phyloP scores from a whole-genome alignment of 2,888 invertebrate genomes.

The Cosmopolites sordidus region DNA sequence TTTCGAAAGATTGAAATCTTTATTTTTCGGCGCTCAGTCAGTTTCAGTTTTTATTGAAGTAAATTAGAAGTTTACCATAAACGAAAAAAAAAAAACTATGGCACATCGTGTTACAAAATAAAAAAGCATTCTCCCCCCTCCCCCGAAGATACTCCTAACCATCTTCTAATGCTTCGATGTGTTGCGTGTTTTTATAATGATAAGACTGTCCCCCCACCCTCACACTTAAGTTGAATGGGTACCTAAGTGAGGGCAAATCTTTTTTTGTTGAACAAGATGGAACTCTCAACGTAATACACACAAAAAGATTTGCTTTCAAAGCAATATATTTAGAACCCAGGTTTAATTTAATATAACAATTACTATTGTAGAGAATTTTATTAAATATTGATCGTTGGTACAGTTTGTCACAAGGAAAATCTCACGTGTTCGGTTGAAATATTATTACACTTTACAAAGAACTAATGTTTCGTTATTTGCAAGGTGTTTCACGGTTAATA shows the following conservation, averaged over 20 bases:
- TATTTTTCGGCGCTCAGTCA: not conserved
- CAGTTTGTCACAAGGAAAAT: constrained; percentile 8
- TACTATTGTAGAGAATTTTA: constrained; percentile 19
- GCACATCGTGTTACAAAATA: constrained; percentile 9
- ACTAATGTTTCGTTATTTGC: too few species aligned
- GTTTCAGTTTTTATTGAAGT: constrained; percentile 2
- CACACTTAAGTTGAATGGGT: not conserved
- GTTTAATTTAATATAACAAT: constrained; percentile 3
- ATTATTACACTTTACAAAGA: not conserved
- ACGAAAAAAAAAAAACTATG: not conserved
- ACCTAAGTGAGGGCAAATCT: too few species aligned
- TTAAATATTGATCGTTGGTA: constrained; percentile 8
- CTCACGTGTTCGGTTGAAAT: constrained; percentile 3
- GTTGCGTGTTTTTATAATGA: constrained; percentile 13
- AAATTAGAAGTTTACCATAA: not conserved
- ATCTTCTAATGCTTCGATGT: constrained; percentile 12
- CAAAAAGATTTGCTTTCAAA: not conserved
- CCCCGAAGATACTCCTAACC: constrained; percentile 2
- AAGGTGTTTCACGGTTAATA: not conserved
- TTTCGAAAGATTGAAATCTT: not conserved
- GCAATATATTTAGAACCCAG: not conserved
- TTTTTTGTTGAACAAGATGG: too few species aligned
- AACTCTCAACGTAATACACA: too few species aligned
- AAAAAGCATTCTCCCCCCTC: constrained; percentile 8
- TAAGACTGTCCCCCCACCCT: constrained; percentile 18